Base-by-base conservation (phyloP, 2,888 invertebrate species). In the Drosophila prostipennis region DNA sequence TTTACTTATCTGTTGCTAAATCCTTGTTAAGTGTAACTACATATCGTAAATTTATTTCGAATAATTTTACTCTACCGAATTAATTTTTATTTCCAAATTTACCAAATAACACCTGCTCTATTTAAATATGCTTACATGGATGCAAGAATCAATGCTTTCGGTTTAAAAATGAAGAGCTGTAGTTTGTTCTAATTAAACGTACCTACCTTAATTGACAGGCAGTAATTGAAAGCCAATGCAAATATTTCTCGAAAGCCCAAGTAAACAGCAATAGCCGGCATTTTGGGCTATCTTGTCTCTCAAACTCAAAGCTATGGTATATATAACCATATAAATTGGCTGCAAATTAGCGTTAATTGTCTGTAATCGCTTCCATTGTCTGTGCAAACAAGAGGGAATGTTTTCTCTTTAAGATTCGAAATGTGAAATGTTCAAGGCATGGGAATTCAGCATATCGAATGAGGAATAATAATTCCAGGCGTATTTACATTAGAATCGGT, bases 321-420 rank as follows among this genome's bases (percentile, higher is more conserved):
- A 1, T 40, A 37, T 10, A 14, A n/a, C 45, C 46, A 19, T 29
- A 34, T 59, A 48, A 61, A 61, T 61, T 61, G 23, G 23, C 46
- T 34, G 34, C 61, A 61, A 60, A 61, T 48, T 61, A 40, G 8
- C 34, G 39, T 39, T 61, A 61, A 61, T 61, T 61, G 61, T 40
- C 14, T 26, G 23, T 61, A 61, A 61, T 23, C 46, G 39, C 39
- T 23, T 58, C 39, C 19, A 61, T 46, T 61, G 61, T 45, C 56
- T 19, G 8, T 37, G n/a, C 43, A 14, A 59, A 46, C 45, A 60
- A 23, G 29, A 60, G 19, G 39, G 14, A 11, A 16, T 32, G 14
- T 37, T 49, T 13, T 29, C 29, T 3, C 16, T 5, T 16, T 7
- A 23, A 6, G 16, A 45, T 10, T 40, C 3, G 10, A 32, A 34